Evolutionary conservation across 2,888 invertebrate species (phyloP), one percentile per base, ranked within the genome.

Genomic region (Escarpia spicata): DNA sequence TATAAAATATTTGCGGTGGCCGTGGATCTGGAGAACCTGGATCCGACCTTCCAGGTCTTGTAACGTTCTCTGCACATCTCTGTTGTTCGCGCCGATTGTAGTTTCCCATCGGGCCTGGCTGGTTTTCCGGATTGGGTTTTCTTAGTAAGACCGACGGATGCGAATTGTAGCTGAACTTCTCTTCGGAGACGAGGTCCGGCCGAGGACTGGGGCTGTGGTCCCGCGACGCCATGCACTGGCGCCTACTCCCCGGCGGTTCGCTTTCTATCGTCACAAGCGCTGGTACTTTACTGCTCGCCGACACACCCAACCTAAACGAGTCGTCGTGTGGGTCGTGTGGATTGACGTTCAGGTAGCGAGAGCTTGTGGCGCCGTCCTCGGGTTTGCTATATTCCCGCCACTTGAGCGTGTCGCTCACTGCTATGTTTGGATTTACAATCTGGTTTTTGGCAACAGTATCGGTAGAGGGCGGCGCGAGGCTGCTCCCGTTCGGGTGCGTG

Each of bases 141-240:
- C 75, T 75, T 15, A n/a, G 75, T 26, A n/a, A 75, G 75, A 75
- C 26, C 19, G 75, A 15, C 26, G 75, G 75, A 43, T 91, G 43
- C 8, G 37, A 31, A 43, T 37, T 75, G 75, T 91, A 45, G 19
- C 43, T 31, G 90, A 91, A 92, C 43, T 92, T 93, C 92, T 93
- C 94, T 44, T 93, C 93, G 91, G 93, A 93, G 26, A 94, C 93
- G 43, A 94, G 92, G 43, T 94, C 94, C 12, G 93, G 94, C 43
- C 94, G 89, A 4, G 94, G 94, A 43, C 93, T 93, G 43, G 94
- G 94, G 9, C 92, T 93, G 19, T 93, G 90, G 37, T 93, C 94
- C 3, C 93, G 91, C 43, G 60, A 52, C 9, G 44, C 58, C 52
- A 91, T 45, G 37, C 52, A 92, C 52, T 43, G 58, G 26, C 52